A percentile compares a stretch with the other conserved stretches of the same genome.
Evolutionary conservation across 2,888 invertebrate genomes (phyloP).

Genomic region (Scelioninae gen. 1): DNA sequence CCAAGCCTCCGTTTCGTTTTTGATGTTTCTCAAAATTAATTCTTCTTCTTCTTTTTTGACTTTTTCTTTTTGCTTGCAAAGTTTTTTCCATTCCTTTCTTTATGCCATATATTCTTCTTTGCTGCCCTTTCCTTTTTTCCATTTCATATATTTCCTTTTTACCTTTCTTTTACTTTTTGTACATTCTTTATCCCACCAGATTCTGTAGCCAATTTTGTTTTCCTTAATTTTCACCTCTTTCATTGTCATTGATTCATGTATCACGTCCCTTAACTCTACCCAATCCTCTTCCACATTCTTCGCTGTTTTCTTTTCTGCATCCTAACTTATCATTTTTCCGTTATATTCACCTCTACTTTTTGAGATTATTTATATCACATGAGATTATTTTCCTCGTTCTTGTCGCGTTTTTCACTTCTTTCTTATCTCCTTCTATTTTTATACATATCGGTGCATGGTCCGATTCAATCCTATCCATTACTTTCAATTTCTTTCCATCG

Average conservation of each 20-base stretch:
- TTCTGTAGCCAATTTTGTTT: conserved; percentile 10
- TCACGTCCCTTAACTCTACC: conserved; percentile 4
- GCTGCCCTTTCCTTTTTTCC: not conserved
- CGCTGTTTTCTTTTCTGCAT: not conserved
- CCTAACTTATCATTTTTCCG: conserved; percentile 12
- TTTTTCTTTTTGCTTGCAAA: conserved; percentile 16
- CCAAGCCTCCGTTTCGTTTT: conserved; percentile 16
- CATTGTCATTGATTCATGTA: not conserved
- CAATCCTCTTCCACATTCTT: conserved; percentile 9
- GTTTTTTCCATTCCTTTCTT: conserved; percentile 8
- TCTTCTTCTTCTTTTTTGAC: conserved; percentile 15
- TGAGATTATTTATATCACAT: conserved; percentile 15
- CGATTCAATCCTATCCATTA: conserved; percentile 19
- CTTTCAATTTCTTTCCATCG: conserved; percentile 23
- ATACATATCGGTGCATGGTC: conserved; percentile 32
- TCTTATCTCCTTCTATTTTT: not conserved
- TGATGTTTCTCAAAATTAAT: conserved; percentile 22
- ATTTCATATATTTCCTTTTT: conserved; percentile 5
- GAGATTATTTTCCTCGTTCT: not conserved
- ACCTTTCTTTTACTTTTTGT: not conserved
- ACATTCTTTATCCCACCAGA: conserved; percentile 14
- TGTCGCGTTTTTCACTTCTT: not conserved
- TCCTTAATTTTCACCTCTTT: conserved; percentile 5
- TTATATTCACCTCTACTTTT: conserved; percentile 14
- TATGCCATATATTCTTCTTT: not conserved